Percentiles rank a stretch among this genome's conserved stretches.
Evolutionary conservation across 2,797 vertebrate species (phyloP).

Genomic region (Pitangus sulphuratus): DNA sequence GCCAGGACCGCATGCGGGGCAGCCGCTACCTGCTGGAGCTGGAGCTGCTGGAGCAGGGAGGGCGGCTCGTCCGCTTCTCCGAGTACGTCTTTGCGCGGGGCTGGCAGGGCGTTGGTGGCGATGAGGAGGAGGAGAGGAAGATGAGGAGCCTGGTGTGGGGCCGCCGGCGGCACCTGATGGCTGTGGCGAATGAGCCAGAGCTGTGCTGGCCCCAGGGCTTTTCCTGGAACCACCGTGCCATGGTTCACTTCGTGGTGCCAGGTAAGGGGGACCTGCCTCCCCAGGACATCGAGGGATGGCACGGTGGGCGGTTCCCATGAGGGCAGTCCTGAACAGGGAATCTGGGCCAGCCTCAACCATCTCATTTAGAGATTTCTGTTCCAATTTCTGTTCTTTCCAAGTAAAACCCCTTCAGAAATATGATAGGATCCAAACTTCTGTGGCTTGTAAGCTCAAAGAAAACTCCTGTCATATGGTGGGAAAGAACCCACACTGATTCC

Average conservation of each 20-base stretch:
- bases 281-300: accelerated
- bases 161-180: constrained; percentile 39
- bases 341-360: not conserved
- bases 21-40: constrained; percentile 92
- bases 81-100: constrained; percentile 83
- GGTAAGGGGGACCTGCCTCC: constrained; percentile 74
- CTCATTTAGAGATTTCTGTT: not conserved
- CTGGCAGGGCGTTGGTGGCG: constrained; percentile 40
- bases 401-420: not conserved
- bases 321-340: too few relatives aligned
- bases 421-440: not conserved
- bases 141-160: constrained; percentile 74
- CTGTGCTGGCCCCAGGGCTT: constrained; percentile 90
- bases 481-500: not conserved
- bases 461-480: not conserved
- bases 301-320: accelerated
- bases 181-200: not conserved
- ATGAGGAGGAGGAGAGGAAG: constrained; percentile 59
- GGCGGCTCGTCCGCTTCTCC: constrained; percentile 80
- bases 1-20: constrained; percentile 80
- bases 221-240: constrained; percentile 84
- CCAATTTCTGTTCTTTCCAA: not conserved
- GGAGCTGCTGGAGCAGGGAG: constrained; percentile 80
- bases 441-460: not conserved
- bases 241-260: constrained; percentile 91